Evolutionary conservation across 2,113 vertebrate genomes (phyloP).

Genomic region (Lagopus leucura): DNA sequence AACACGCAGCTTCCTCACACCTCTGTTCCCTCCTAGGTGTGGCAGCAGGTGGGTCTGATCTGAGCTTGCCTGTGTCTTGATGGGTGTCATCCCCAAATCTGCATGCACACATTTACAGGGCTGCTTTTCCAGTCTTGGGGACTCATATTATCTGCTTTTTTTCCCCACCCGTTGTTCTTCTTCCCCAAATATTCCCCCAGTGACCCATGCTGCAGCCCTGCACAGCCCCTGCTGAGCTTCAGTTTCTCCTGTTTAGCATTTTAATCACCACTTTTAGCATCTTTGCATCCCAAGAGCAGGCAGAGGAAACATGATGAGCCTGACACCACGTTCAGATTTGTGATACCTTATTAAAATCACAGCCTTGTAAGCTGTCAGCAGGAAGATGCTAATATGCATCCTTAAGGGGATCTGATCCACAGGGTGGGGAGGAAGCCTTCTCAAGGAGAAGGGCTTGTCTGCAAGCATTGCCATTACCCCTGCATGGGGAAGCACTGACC

Average conservation of each 20-base stretch:
- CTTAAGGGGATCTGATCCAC: conserved; percentile 3
- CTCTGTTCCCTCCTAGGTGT: accelerated
- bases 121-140: background rate
- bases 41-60: background rate
- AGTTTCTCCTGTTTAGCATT: conserved; percentile 10
- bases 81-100: background rate
- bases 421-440: background rate
- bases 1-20: accelerated
- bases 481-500: background rate
- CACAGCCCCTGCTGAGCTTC: background rate
- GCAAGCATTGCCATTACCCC: background rate
- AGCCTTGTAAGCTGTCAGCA: conserved; percentile 28
- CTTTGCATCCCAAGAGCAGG: conserved; percentile 8
- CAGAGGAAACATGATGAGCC: conserved; percentile 11
- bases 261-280: conserved; percentile 2
- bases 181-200: background rate
- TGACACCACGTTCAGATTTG: background rate
- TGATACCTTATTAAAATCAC: conserved; percentile 31
- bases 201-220: background rate
- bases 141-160: background rate
- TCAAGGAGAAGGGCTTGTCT: background rate
- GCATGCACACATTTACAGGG: accelerated
- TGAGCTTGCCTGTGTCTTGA: background rate
- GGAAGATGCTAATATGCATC: background rate
- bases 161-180: background rate